These are phyloP conservation scores for Dasypolia templi DNA, from an alignment of 2,888 invertebrate genomes.

Conservation along the genomic window DNA sequence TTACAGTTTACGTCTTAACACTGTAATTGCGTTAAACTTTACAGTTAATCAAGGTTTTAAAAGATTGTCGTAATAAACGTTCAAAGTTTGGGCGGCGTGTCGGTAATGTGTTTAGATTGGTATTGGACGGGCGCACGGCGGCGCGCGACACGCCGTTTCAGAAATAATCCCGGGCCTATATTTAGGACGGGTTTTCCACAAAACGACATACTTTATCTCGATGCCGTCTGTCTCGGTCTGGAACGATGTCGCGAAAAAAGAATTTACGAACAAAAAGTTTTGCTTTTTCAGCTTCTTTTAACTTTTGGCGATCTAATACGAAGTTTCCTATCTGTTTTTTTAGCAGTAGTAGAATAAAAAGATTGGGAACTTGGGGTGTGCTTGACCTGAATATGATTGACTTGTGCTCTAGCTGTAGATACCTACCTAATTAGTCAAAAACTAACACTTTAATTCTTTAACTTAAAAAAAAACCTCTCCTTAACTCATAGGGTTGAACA, in stretches of 20 bases:
- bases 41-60: constrained; percentile 76
- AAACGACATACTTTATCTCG: constrained; percentile 87
- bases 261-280: constrained; percentile 52
- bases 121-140: constrained; percentile 77
- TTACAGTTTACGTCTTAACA: constrained; percentile 70
- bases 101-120: constrained; percentile 85
- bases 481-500: neutral
- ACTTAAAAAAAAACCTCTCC: neutral
- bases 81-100: constrained; percentile 75
- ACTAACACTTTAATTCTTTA: neutral
- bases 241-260: constrained; percentile 60
- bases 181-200: constrained; percentile 88
- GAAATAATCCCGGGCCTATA: constrained; percentile 88
- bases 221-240: constrained; percentile 72
- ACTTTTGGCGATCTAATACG: constrained; percentile 26
- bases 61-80: constrained; percentile 80
- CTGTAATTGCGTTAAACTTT: constrained; percentile 73
- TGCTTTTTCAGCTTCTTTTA: constrained; percentile 34
- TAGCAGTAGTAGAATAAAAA: neutral
- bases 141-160: constrained; percentile 83
- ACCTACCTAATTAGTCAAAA: neutral
- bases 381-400: neutral
- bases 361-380: constrained; percentile 6
- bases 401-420: neutral
- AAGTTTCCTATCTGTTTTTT: constrained; percentile 25